Evolutionary conservation across 2,888 invertebrate species (phyloP), one percentile per base, ranked within the genome.

Genomic region (Tenthredo mesomela): DNA sequence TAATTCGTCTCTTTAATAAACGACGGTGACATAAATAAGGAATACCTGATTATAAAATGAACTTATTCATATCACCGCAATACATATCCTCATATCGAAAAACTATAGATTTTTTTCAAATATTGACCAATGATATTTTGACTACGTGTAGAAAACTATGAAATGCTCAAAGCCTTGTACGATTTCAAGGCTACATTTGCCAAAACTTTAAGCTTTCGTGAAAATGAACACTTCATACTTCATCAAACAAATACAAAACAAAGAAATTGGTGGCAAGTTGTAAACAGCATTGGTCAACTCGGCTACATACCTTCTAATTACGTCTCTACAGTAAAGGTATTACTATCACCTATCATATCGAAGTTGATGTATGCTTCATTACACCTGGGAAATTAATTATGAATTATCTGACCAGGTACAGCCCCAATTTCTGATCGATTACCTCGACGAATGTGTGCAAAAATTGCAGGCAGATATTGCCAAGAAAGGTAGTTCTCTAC

Each of bases 271-370:
- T 97, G 97, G 97, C 97, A 97, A 94, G 97, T 97, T 78, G 96
- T 97, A 88, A 97, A 97, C 94, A 96, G 95, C 92, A 96, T 95
- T 92, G 97, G 97, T 89, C 96, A 97, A 93, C 95, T 97, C 88
- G 97, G 97, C 82, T 97, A 97, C 91, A 97, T 97, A 88, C 97
- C 97, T 86, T 97, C 97, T 82, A 97, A 97, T 95, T 97, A 97
- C 94, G 97, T 97, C 85, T 96, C 96, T 89, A 95, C 95, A 90
- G 95, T 97, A 89, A 96, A 97, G 95, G 97, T 97, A 92, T 93
- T 91, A 88, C 61, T 25, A 21, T 29, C 15, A 12, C 29, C 21
- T 5, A 12, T 7, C 12, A 47, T 2, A 47, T 29, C 1, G 1
- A 47, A 12, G 43, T 2, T 47, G 47, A 0, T 47, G 12, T 47